Evolutionary conservation across 2,888 invertebrate genomes (phyloP), one percentile per base, ranked within the genome.

Genomic region (Eledona agricola): DNA sequence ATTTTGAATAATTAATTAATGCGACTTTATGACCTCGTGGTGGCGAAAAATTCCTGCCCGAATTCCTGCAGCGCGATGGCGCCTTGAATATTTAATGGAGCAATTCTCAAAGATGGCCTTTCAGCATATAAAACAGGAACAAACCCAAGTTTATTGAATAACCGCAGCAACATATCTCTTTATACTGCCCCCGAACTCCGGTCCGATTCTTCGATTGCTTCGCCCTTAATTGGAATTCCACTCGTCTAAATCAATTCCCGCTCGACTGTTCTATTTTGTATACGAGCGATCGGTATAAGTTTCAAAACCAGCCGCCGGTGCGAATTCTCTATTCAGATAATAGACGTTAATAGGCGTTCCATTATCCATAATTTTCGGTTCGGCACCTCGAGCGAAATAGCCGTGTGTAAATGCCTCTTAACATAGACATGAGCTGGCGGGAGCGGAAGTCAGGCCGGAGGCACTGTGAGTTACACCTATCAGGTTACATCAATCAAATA

Each of bases 11-110:
- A 45, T 46, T 35, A 46, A 35, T 25, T 26, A 19, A n/a, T n/a
- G 4, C 26, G 26, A 34, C 25, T 46, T 35, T 34, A 46, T 15
- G 46, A 34, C 46, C 35, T 46, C 34, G 35, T 46, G 34, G 35
- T 19, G 17, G 34, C 2, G 25, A 46, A 45, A 46, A 46, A 46
- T 35, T 35, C 19, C 17, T 2, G 35, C 3, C 46, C 20, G 26
- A 46, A 46, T 46, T 46, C 46, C 46, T 12, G 17, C 9, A 35
- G 46, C 26, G 35, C 26, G 42, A 32, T 7, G 35, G 20, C 35
- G 46, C n/a, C 11, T 15, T 47, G 37, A 47, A 47, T 47, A 37
- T 47, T 47, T 47, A 47, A 47, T 47, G 29, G 37, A 15, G 47
- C 47, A 47, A 37, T 47, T 37, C 47, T 12, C 25, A 7, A 47